Evolutionary conservation across 64 coral and sea anemone species (phyloP), one percentile per base, ranked within the genome.

Genomic region (Actinia tenebrosa): DNA sequence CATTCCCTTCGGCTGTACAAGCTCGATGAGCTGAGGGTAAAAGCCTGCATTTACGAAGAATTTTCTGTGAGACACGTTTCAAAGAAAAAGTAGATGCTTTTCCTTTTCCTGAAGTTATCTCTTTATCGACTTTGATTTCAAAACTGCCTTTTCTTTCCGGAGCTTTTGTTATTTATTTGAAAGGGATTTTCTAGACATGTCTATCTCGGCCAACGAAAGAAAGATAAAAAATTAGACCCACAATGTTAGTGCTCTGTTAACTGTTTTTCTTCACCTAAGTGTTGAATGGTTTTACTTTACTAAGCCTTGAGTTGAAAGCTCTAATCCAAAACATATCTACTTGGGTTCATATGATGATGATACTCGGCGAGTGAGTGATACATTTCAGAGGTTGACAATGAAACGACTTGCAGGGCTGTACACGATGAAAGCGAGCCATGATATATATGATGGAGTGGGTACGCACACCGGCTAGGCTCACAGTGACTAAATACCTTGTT

Each of bases 321-420:
- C 69, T 75, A 75, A 75, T 75, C 69, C 69, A 75, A 75, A 75
- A 75, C 69, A 27, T 75, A 75, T 75, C 69, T 42, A 75, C 69
- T 75, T 75, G 69, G 69, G 69, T 75, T 75, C 69, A 42, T 75
- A 75, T 13, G 26, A 75, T 75, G 26, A 75, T 75, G 69, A 75
- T 75, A 75, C 69, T 75, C 69, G 23, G n/a, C 69, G 2, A 25
- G 22, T 83, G 80, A 83, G 45, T 85, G 83, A 85, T 85, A 85
- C 83, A 61, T 64, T 85, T 59, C 83, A 85, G 52, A 11, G 30
- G 42, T 43, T 59, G 27, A 61, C 30, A 61, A 64, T 18, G 30
- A 85, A 62, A 42, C 83, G 80, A 19, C 80, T 53, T 50, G 80
- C 80, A 45, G 80, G 80, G 54, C 18, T 16, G 20, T 47, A 54